Base-by-base conservation (phyloP, 1,140 invertebrate species). In the Eupristina koningsbergeri region DNA sequence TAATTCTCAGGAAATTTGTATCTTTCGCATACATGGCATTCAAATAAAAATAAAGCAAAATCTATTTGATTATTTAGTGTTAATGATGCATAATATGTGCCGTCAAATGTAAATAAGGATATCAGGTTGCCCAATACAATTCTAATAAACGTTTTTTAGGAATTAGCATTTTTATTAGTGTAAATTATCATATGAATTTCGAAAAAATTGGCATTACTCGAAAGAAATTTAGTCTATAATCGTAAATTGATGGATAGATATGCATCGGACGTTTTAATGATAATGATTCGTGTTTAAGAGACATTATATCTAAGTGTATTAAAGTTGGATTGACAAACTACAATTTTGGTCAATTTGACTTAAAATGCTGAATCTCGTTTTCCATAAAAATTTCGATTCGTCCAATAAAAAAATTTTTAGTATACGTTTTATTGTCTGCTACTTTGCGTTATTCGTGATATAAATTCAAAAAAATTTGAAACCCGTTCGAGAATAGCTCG, bases 131-230 rank as follows among this genome's bases (percentile, higher is more conserved):
- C 75, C 53, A 39, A 39, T 36, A 26, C 75, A 58, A 26, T 26
- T 58, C 22, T 58, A 58, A 39, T 39, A 17, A 19, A 39, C 13
- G 41, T 31, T 63, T n/a, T 41, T 63, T 26, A 9, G 17, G 26
- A 61, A 64, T 78, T 39, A 78, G 61, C 39, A 78, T 78, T 64
- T 78, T 78, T 78, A 63, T 78, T 17, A 61, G 50, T n/a, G 0
- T 9, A 26, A 63, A 63, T 39, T 61, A 64, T n/a, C 5, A n/a
- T n/a, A n/a, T n/a, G n/a, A n/a, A n/a, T n/a, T 26, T 47, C 61
- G 61, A 63, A 78, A 64, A 58, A 74, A 39, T 77, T 34, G 41
- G 39, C 39, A 61, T 77, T 58, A 41, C 67, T 8, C 34, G 15
- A 71, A 41, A 26, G 34, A 36, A 26, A 7, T 13, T 29, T 22